Evolutionary conservation across 2,888 invertebrate genomes (phyloP).

Genomic region (Parnassius orleans): DNA sequence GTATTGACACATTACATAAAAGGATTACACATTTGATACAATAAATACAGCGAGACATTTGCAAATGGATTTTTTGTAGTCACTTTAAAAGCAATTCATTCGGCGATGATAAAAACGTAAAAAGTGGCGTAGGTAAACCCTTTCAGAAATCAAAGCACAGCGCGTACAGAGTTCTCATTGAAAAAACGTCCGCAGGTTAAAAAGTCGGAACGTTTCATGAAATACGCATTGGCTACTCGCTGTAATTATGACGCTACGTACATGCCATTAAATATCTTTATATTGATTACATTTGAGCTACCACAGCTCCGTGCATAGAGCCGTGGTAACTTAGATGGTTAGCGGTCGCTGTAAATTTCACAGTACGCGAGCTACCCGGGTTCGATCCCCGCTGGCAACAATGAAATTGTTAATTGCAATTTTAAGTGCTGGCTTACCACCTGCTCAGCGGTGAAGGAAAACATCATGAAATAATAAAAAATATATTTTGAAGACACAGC

Average conservation of each 20-base stretch:
- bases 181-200: constrained; percentile 64
- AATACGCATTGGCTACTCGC: constrained; percentile 42
- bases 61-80: constrained; percentile 60
- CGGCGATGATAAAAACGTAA: constrained; percentile 67
- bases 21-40: not conserved
- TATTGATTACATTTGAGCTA: too few species aligned
- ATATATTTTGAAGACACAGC: too few species aligned
- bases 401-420: too few species aligned
- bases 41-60: constrained; percentile 43
- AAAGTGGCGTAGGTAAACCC: constrained; percentile 60
- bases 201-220: constrained; percentile 53
- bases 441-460: too few species aligned
- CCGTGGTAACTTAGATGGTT: too few species aligned
- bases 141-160: constrained; percentile 59
- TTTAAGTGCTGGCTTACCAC: too few species aligned
- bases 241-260: constrained; percentile 22
- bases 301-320: too few species aligned
- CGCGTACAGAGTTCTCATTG: constrained; percentile 60
- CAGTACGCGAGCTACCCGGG: too few species aligned
- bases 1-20: not conserved
- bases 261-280: too few species aligned
- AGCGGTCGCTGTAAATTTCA: too few species aligned
- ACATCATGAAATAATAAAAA: too few species aligned
- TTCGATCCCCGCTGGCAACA: too few species aligned
- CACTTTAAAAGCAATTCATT: constrained; percentile 62